Base-by-base conservation (phyloP, 2,113 vertebrate species). In the Axis porcinus region DNA sequence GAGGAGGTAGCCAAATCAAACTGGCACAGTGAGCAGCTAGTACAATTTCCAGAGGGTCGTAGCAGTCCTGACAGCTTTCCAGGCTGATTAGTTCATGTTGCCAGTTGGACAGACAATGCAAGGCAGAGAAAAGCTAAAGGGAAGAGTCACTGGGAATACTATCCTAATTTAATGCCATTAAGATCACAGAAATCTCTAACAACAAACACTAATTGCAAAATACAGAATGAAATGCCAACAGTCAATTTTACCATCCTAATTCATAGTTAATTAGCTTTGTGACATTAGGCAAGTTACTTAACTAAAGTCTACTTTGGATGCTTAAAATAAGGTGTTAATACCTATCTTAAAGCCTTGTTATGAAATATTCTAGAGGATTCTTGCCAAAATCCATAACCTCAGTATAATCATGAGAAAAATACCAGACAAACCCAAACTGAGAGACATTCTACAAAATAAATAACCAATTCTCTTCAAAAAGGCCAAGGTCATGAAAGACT, bases 191-290 rank as follows among this genome's bases (percentile, higher is more conserved):
- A 86, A 67, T 19, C 30, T 91, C 94, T 5, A 78, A 27, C 25
- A 84, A 90, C 19, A 95, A 92, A 89, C 47, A 67, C 28, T 30
- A 90, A 94, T 8, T 70, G 33, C 33, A 86, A 97, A 90, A 93
- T 89, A 82, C 1, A 11, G 8, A 85, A 54, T 11, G 19, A 91
- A 95, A 74, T n/a, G 16, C 23, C 64, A 43, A 79, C n/a, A 58
- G 40, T 81, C 70, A 93, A 91, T 45, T 79, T 87, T 76, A 62
- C 14, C 21, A 96, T 23, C 33, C 8, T 58, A 67, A 87, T 76
- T 45, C 28, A 93, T 8, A 64, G 83, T 52, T 90, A 60, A 58
- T 70, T 74, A 84, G 27, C 30, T 40, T 30, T 40, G 50, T 57
- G 86, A 85, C 47, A 52, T 4, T 40, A 82, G 40, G 60, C 17